Base-by-base conservation (phyloP, 2,888 invertebrate genomes). In the Ptychoptera contaminata region DNA sequence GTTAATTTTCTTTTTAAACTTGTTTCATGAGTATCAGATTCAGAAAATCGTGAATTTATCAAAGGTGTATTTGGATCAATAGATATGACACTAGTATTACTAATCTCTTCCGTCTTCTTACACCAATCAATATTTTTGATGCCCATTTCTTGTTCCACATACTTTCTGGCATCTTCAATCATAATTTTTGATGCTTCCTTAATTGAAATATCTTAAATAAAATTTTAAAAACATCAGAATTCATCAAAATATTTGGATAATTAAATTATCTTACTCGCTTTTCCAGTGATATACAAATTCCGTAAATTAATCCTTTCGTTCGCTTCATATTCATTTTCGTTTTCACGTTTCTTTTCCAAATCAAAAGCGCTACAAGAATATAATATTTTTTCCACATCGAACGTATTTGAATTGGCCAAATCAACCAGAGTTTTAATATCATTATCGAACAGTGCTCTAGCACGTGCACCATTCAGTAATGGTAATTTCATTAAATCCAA, bases 401-500 rank as follows among this genome's bases (percentile, higher is more conserved):
- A 67, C 1, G 73, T 67, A 58, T 79, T 73, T 32, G 85, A 77
- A 50, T 76, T 73, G 5, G 94, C 94, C 43, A 97, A 67, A 52
- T 81, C 78, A 2, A 82, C 69, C 12, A 94, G 70, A 6, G 74
- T 78, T 57, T 82, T 80, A 51, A 86, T 79, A 1, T 90, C 91
- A 16, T 77, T 76, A 63, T 86, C 78, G 59, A 77, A 90, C 7
- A 97, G 67, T 34, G 80, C 76, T 55, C 96, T 72, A 2, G 96
- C 94, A 51, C 86, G 74, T 53, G 79, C 74, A 1, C 85, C 87
- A 61, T 87, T 91, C 43, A 97, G 64, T 51, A 82, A 73, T 1
- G 87, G 75, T 37, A 97, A 66, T 52, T 84, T 77, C 72, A 93
- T 83, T 44, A 98, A 69, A 59, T 97, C 96, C 49, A 94, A 73